Evolutionary conservation across 2,797 vertebrate genomes (phyloP).

Genomic region (Arctocebus calabarensis): DNA sequence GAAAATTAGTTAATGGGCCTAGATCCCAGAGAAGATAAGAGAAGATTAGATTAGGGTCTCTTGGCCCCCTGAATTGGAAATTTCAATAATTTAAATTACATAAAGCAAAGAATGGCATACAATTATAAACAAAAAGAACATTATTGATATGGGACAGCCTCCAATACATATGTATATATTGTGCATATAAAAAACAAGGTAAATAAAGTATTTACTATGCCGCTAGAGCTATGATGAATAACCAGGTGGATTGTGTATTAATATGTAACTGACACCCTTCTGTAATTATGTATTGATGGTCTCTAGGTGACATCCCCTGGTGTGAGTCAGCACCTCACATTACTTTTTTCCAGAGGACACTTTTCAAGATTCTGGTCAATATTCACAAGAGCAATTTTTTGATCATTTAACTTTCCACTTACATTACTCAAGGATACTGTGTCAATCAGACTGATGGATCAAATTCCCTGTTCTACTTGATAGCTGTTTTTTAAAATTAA

Average conservation of each 20-base stretch:
- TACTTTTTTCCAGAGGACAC: neutral
- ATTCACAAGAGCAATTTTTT: constrained; percentile 31
- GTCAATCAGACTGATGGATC: constrained; percentile 16
- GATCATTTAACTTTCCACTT: constrained; percentile 27
- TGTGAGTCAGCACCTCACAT: neutral
- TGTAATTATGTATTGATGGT: neutral
- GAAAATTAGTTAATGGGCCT: neutral
- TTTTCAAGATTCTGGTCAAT: constrained; percentile 27
- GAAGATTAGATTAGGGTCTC: neutral
- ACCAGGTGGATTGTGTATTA: neutral
- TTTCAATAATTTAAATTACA: neutral
- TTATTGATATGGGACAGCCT: neutral
- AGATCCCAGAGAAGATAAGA: neutral
- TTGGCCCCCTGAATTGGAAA: neutral
- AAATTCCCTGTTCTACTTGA: constrained; percentile 55
- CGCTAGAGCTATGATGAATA: neutral
- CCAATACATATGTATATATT: neutral
- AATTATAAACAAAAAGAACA: neutral
- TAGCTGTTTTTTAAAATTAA: constrained; percentile 60
- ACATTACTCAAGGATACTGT: constrained; percentile 42
- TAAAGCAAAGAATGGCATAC: neutral
- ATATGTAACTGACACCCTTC: neutral
- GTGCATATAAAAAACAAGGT: neutral
- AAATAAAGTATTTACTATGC: neutral
- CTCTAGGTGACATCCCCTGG: neutral